A percentile compares a stretch with the other conserved stretches of the same genome.
These are phyloP conservation scores for Perizoma flavofasciatum DNA, from an alignment of 2,888 invertebrate species.

Conservation along the genomic window DNA sequence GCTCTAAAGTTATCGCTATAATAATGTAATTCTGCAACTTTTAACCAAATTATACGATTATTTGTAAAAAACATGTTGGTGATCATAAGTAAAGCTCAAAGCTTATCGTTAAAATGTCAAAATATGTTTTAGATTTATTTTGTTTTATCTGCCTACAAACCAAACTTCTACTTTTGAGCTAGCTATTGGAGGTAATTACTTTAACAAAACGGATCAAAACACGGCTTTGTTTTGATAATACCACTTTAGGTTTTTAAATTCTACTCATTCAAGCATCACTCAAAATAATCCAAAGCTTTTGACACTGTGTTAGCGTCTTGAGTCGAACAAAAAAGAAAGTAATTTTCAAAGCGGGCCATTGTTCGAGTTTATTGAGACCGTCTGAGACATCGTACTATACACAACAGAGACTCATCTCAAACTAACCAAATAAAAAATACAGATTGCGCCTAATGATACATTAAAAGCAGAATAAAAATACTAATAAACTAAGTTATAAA, in stretches of 20 bases:
- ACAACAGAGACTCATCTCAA: constrained; percentile 12
- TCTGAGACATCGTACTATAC: constrained; percentile 21
- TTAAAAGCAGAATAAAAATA: background rate
- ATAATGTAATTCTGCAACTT: constrained; percentile 44
- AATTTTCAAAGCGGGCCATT: constrained; percentile 38
- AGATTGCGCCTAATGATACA: background rate
- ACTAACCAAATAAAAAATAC: background rate
- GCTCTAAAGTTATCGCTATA: constrained; percentile 47
- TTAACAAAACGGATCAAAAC: no score
- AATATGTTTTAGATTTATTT: no score
- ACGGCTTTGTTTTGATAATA: constrained; percentile 2
- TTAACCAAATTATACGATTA: constrained; percentile 39
- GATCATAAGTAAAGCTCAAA: no score
- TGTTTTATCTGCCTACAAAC: no score
- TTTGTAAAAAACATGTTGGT: constrained; percentile 31
- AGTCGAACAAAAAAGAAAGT: constrained; percentile 38
- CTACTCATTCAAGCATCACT: constrained; percentile 7
- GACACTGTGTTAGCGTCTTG: constrained; percentile 24
- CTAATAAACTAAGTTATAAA: no score
- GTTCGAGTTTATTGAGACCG: constrained; percentile 43
- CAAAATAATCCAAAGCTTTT: constrained; percentile 26
- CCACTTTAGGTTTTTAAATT: constrained; percentile 11
- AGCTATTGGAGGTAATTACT: no score
- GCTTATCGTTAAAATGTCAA: no score
- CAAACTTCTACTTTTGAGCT: no score